Evolutionary conservation across 2,888 invertebrate genomes (phyloP).

Genomic region (Phyto melanocephala): DNA sequence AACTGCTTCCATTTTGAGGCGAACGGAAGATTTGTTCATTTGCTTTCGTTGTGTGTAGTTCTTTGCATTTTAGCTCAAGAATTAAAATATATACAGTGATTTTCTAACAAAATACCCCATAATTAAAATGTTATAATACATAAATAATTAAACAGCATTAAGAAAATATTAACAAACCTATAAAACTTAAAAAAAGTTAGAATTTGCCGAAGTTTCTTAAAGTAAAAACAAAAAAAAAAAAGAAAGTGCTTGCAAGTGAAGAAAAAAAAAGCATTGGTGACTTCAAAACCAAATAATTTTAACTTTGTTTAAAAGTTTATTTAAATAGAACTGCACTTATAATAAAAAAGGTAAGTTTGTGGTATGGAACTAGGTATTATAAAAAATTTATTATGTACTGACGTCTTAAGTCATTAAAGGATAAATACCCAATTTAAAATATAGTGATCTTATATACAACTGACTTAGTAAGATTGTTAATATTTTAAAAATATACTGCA

Average conservation of each 20-base stretch:
- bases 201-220: not conserved
- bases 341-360: too few species aligned
- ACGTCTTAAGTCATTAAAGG: too few species aligned
- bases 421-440: too few species aligned
- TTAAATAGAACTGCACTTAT: slow-evolving; percentile 37
- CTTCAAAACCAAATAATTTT: slow-evolving; percentile 22
- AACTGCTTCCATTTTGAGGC: slow-evolving; percentile 69
- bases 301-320: slow-evolving; percentile 26
- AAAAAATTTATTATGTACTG: too few species aligned
- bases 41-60: slow-evolving; percentile 66
- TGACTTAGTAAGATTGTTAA: too few species aligned
- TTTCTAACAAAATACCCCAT: slow-evolving; percentile 33
- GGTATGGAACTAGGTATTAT: too few species aligned
- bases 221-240: slow-evolving; percentile 19
- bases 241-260: slow-evolving; percentile 27
- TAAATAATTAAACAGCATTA: not conserved
- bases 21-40: slow-evolving; percentile 70
- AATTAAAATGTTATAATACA: slow-evolving; percentile 49
- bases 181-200: too few species aligned
- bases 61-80: slow-evolving; percentile 64
- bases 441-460: too few species aligned
- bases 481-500: too few species aligned
- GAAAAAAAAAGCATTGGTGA: slow-evolving; percentile 23
- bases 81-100: slow-evolving; percentile 59
- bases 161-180: not conserved